Conservation (phyloP, 2,888 invertebrate genomes). For the Acleris laterana region DNA sequence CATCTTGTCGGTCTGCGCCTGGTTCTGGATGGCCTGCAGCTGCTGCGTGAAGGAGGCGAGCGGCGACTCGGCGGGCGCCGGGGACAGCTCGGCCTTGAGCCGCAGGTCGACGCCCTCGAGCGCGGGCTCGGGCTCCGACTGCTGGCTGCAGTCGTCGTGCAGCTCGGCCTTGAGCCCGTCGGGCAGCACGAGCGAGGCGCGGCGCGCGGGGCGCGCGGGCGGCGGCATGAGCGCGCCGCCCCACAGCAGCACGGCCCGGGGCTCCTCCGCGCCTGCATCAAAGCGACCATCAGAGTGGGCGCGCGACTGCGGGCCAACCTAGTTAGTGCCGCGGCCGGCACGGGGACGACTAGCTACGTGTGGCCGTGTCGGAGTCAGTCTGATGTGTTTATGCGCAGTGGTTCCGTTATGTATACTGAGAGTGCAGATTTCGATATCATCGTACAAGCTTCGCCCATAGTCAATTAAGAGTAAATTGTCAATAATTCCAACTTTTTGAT, state of each 20-base stretch:
- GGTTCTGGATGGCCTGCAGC: conserved; percentile 77
- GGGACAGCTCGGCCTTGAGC: conserved; percentile 88
- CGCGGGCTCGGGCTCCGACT: too few relatives aligned
- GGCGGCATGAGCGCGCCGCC: conserved; percentile 87
- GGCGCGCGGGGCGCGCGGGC: too few relatives aligned
- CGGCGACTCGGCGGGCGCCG: conserved; percentile 63
- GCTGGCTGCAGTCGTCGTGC: neutral
- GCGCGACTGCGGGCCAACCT: neutral
- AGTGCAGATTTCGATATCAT: conserved; percentile 11
- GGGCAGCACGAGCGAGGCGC: conserved; percentile 85
- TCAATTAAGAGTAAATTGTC: conserved; percentile 18
- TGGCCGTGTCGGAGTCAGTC: conserved; percentile 25
- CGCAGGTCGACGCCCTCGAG: conserved; percentile 87
- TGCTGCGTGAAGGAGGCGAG: conserved; percentile 75
- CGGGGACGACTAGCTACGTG: conserved; percentile 31
- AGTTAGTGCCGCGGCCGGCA: conserved; percentile 13
- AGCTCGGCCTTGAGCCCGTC: conserved; percentile 66
- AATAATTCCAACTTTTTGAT: conserved; percentile 19
- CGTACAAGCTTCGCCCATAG: conserved; percentile 25
- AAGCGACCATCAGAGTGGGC: neutral
- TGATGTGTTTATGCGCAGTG: conserved; percentile 36
- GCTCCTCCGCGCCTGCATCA: conserved; percentile 58
- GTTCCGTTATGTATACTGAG: conserved; percentile 21
- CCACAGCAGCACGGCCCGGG: conserved; percentile 66
- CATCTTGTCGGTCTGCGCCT: conserved; percentile 81